A percentile compares a stretch with the other conserved stretches of the same genome.
These are phyloP conservation scores for Odobenus rosmarus DNA, from an alignment of 2,113 vertebrate genomes.

Conservation along the genomic window DNA sequence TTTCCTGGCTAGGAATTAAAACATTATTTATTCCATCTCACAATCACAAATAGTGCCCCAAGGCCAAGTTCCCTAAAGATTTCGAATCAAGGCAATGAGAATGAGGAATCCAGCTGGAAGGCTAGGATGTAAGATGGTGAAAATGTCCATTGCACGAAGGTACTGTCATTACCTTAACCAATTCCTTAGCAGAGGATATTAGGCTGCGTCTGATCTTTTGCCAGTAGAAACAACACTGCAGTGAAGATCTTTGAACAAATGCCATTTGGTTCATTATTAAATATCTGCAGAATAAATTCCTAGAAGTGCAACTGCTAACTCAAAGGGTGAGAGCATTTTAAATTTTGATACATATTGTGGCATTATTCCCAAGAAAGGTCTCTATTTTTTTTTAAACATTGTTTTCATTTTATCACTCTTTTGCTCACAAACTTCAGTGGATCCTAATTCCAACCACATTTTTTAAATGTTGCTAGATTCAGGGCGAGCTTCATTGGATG, in stretches of 20 bases:
- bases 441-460: background rate
- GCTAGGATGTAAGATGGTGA: background rate
- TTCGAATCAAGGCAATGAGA: background rate
- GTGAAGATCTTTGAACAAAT: background rate
- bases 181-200: background rate
- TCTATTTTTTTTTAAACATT: background rate
- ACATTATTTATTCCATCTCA: conserved; percentile 5
- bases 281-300: conserved; percentile 13
- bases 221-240: background rate
- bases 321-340: background rate
- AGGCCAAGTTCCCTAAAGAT: background rate
- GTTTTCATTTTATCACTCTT: background rate
- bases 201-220: background rate
- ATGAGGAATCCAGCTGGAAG: background rate
- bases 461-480: background rate
- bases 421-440: background rate
- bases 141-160: background rate
- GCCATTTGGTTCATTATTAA: background rate
- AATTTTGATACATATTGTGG: background rate
- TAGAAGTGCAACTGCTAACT: background rate
- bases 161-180: background rate
- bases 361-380: background rate
- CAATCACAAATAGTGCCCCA: background rate
- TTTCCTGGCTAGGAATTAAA: conserved; percentile 40
- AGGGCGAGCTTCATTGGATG: background rate